These are phyloP conservation scores for Sisyra terminalis DNA, from an alignment of 2,888 invertebrate genomes.

Conservation along the genomic window DNA sequence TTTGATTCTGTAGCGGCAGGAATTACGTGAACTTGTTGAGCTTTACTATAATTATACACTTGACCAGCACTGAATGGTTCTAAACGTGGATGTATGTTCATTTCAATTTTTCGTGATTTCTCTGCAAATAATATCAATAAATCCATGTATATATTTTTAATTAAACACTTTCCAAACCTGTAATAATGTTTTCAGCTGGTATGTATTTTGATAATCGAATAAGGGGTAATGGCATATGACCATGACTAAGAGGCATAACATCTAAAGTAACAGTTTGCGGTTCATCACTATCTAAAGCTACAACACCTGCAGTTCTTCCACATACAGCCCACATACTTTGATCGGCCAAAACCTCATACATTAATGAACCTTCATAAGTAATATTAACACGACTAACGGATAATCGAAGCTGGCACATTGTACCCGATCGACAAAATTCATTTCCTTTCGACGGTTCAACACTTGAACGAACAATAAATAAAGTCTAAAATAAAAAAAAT, in stretches of 20 bases:
- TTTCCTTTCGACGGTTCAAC: slow-evolving; percentile 64
- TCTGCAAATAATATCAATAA: slow-evolving; percentile 21
- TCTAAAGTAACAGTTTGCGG: slow-evolving; percentile 66
- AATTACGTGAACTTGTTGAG: slow-evolving; percentile 79
- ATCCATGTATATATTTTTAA: slow-evolving; percentile 1
- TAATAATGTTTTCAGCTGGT: slow-evolving; percentile 39
- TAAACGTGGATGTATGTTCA: slow-evolving; percentile 51
- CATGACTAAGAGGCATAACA: slow-evolving; percentile 85
- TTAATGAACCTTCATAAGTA: slow-evolving; percentile 38
- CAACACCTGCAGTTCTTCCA: slow-evolving; percentile 71
- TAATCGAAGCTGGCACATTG: slow-evolving; percentile 68
- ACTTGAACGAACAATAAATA: slow-evolving; percentile 62
- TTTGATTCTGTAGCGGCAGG: slow-evolving; percentile 23
- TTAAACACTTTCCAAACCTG: slow-evolving; percentile 3
- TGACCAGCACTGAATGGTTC: slow-evolving; percentile 84
- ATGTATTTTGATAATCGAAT: slow-evolving; percentile 82
- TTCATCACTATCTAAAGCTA: slow-evolving; percentile 42
- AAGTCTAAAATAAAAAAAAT: slow-evolving; percentile 36
- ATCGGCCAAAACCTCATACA: slow-evolving; percentile 89
- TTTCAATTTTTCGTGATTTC: slow-evolving; percentile 27
- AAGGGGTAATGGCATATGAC: slow-evolving; percentile 74
- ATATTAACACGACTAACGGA: slow-evolving; percentile 35
- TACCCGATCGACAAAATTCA: slow-evolving; percentile 79
- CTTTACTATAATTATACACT: slow-evolving; percentile 84
- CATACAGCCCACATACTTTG: slow-evolving; percentile 88